Conservation (phyloP, 2,888 invertebrate genomes). For the Cotesia congregata region DNA sequence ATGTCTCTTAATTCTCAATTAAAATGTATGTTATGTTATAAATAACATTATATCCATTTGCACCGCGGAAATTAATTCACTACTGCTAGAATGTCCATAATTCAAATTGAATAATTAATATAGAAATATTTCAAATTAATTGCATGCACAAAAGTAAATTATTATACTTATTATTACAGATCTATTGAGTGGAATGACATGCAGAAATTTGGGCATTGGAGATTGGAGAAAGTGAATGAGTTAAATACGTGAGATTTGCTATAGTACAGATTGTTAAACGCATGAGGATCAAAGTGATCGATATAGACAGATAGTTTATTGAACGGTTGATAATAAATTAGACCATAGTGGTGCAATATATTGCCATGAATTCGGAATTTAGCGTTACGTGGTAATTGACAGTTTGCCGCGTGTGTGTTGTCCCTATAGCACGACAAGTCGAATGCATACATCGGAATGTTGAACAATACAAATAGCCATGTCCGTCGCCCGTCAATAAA, state of each 20-base stretch:
- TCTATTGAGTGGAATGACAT: no score
- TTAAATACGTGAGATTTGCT: background rate
- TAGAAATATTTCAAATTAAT: background rate
- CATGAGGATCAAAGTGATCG: background rate
- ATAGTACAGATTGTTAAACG: background rate
- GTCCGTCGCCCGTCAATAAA: slow-evolving; percentile 23
- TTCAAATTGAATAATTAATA: background rate
- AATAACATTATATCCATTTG: background rate
- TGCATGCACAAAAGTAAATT: background rate
- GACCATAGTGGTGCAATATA: background rate
- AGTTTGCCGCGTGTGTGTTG: background rate
- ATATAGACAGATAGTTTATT: background rate
- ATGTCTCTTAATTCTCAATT: background rate
- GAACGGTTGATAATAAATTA: background rate
- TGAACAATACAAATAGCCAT: slow-evolving; percentile 24
- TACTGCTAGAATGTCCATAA: background rate
- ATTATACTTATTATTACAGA: background rate
- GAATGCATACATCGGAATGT: slow-evolving; percentile 27
- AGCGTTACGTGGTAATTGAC: background rate
- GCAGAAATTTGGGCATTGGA: background rate
- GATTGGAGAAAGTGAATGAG: background rate
- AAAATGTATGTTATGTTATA: background rate
- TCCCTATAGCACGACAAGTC: background rate
- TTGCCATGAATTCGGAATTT: background rate
- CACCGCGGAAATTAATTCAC: background rate